These are phyloP conservation scores for Osmoderma eremita DNA, from an alignment of 2,888 invertebrate genomes.

Conservation along the genomic window DNA sequence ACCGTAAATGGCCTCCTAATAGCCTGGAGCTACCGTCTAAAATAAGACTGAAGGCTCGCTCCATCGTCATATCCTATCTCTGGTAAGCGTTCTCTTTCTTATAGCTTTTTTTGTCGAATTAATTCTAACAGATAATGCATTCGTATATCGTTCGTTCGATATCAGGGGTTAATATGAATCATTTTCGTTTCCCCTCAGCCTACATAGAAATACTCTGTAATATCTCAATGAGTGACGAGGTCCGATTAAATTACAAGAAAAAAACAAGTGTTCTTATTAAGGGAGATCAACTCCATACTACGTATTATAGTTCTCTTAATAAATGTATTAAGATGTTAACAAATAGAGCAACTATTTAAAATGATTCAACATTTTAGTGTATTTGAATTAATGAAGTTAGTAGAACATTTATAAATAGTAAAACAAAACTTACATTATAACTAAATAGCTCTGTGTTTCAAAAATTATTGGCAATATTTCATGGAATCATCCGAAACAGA, in stretches of 20 bases:
- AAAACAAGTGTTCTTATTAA: slow-evolving; percentile 27
- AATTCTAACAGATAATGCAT: slow-evolving; percentile 63
- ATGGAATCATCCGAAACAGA: too few relatives aligned
- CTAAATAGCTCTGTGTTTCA: too few relatives aligned
- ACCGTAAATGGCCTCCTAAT: slow-evolving; percentile 49
- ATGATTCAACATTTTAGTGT: too few relatives aligned
- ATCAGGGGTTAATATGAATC: slow-evolving; percentile 61
- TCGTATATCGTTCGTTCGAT: slow-evolving; percentile 63
- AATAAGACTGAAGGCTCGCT: slow-evolving; percentile 55
- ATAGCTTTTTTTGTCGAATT: slow-evolving; percentile 58
- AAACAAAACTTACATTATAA: too few relatives aligned
- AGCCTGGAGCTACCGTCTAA: slow-evolving; percentile 53
- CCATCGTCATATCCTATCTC: slow-evolving; percentile 22
- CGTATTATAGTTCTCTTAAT: too few relatives aligned
- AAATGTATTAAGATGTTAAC: too few relatives aligned
- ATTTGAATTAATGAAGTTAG: too few relatives aligned
- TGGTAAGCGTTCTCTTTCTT: slow-evolving; percentile 35
- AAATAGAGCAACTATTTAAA: not conserved
- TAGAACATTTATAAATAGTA: too few relatives aligned
- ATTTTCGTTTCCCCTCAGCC: slow-evolving; percentile 60
- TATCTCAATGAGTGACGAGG: slow-evolving; percentile 41
- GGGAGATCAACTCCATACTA: not conserved
- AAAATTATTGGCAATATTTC: too few relatives aligned
- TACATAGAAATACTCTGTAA: slow-evolving; percentile 48
- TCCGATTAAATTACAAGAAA: slow-evolving; percentile 34